Conservation (phyloP, 23 tunicate species). For the Clavelina lepadiformis region DNA sequence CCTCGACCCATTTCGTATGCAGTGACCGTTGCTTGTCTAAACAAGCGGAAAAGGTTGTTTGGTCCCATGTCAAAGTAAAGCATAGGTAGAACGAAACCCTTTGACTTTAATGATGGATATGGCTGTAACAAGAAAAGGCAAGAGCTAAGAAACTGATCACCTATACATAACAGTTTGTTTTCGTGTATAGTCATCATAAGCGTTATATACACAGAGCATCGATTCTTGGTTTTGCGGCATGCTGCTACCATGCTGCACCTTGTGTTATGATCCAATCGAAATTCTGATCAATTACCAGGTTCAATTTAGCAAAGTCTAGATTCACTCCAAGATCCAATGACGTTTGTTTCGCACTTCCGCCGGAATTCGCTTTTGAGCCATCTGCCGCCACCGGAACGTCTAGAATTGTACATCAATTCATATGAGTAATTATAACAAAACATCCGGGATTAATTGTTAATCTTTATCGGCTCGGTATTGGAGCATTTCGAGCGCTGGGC, state of each 20-base stretch:
- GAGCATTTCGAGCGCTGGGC: no score
- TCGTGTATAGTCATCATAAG: no score
- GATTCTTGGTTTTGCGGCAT: no score
- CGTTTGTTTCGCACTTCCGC: constrained; percentile 22
- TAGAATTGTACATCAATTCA: no score
- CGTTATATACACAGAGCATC: no score
- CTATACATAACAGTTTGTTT: no score
- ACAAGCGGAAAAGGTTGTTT: constrained; percentile 88
- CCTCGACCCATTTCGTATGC: constrained; percentile 98
- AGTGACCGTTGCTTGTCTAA: constrained; percentile 93
- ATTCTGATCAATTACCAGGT: constrained; percentile 51
- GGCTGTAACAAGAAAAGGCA: constrained; percentile 62
- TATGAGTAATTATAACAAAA: no score
- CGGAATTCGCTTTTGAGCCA: constrained; percentile 19
- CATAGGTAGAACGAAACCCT: constrained; percentile 95
- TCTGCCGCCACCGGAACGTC: no score
- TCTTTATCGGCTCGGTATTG: no score
- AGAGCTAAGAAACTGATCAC: no score
- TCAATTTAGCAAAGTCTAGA: constrained; percentile 52
- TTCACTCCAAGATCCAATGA: constrained; percentile 85
- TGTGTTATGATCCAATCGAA: neutral
- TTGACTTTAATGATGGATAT: constrained; percentile 49
- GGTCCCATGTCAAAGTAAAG: constrained; percentile 99
- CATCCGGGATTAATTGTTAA: no score
- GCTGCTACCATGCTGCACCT: no score